Evolutionary conservation across 2,888 invertebrate species (phyloP).

Genomic region (Eledona agricola): DNA sequence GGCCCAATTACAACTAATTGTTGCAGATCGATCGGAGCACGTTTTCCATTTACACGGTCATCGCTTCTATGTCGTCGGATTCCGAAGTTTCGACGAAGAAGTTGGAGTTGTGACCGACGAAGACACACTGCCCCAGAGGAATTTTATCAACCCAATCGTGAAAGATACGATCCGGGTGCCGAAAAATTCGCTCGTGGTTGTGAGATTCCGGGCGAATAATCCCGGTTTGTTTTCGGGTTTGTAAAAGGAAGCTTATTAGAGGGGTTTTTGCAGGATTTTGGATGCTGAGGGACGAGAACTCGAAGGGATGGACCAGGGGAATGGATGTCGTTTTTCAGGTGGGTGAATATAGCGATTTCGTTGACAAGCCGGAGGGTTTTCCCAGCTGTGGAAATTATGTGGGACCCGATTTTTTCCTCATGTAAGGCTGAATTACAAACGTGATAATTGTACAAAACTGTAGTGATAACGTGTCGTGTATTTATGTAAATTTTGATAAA

Average conservation of each 20-base stretch:
- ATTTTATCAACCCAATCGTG: slow-evolving; percentile 68
- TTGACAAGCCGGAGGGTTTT: slow-evolving; percentile 74
- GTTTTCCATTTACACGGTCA: slow-evolving; percentile 82
- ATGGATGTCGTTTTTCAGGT: slow-evolving; percentile 79
- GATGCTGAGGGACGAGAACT: slow-evolving; percentile 81
- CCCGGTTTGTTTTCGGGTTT: slow-evolving; percentile 66
- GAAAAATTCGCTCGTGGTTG: slow-evolving; percentile 72
- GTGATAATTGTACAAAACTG: slow-evolving; percentile 30
- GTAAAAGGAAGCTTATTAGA: slow-evolving; percentile 3
- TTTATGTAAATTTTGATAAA: slow-evolving; percentile 15
- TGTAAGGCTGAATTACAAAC: slow-evolving; percentile 46
- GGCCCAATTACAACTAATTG: slow-evolving; percentile 9
- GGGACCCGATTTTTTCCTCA: slow-evolving; percentile 79
- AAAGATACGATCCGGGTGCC: slow-evolving; percentile 82
- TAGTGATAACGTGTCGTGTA: no score
- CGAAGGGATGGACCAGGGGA: slow-evolving; percentile 78
- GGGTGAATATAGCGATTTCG: slow-evolving; percentile 72
- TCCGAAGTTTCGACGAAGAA: slow-evolving; percentile 66
- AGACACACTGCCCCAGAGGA: slow-evolving; percentile 66
- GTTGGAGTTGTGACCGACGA: slow-evolving; percentile 67
- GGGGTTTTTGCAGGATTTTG: slow-evolving; percentile 71
- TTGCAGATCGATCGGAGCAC: slow-evolving; percentile 69
- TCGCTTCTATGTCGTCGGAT: slow-evolving; percentile 74
- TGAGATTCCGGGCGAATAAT: slow-evolving; percentile 79
- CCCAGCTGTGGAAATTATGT: slow-evolving; percentile 81